Evolutionary conservation across 2,888 invertebrate genomes (phyloP).

Genomic region (Hofmannophila pseudospretella): DNA sequence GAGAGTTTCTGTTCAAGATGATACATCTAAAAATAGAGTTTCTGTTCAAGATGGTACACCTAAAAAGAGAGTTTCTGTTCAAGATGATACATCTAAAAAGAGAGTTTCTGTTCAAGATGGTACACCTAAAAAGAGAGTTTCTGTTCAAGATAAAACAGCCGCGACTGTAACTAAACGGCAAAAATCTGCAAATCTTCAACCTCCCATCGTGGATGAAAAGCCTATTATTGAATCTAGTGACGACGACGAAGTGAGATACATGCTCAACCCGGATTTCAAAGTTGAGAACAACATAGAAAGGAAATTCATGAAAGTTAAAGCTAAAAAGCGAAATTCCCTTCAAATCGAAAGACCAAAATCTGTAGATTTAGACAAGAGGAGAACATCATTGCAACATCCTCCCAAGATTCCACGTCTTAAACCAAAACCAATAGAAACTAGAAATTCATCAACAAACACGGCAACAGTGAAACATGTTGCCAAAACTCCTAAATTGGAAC

Average conservation of each 20-base stretch:
- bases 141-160: slow-evolving; percentile 32
- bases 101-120: too few species aligned
- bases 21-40: too few species aligned
- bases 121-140: slow-evolving; percentile 44
- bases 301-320: slow-evolving; percentile 59
- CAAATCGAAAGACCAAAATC: slow-evolving; percentile 63
- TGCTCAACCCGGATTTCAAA: slow-evolving; percentile 62
- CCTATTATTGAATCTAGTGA: slow-evolving; percentile 43
- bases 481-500: slow-evolving; percentile 33
- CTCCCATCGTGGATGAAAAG: slow-evolving; percentile 23
- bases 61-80: slow-evolving; percentile 41
- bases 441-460: slow-evolving; percentile 13
- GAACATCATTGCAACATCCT: slow-evolving; percentile 59
- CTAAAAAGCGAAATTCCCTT: slow-evolving; percentile 57
- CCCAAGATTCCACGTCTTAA: slow-evolving; percentile 59
- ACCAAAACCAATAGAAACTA: slow-evolving; percentile 40
- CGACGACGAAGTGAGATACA: slow-evolving; percentile 64
- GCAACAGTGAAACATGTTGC: slow-evolving; percentile 25
- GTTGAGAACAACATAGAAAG: slow-evolving; percentile 35
- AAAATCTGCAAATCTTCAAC: slow-evolving; percentile 27
- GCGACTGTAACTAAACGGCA: slow-evolving; percentile 41
- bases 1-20: too few species aligned
- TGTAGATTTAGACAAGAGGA: slow-evolving; percentile 52
- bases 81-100: too few species aligned
- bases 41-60: too few species aligned